Percentiles rank a stretch among this genome's conserved stretches.
Conservation (phyloP, 2,797 vertebrate genomes). For the Tolypeutes matacus region DNA sequence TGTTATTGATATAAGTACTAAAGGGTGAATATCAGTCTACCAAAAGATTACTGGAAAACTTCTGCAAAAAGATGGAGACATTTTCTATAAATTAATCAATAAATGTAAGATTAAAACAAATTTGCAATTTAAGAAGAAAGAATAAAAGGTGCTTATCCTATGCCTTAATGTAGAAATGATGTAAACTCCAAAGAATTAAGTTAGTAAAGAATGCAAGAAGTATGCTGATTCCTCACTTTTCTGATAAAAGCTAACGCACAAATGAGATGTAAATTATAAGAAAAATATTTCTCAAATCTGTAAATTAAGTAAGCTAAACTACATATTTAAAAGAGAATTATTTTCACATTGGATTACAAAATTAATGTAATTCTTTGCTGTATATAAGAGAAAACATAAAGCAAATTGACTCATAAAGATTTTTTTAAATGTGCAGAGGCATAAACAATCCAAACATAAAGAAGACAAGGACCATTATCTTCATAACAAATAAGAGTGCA, state of each 20-base stretch:
- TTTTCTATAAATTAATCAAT: not conserved
- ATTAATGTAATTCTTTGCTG: not conserved
- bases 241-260: not conserved
- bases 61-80: not conserved
- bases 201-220: not conserved
- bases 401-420: not conserved
- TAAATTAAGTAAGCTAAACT: not conserved
- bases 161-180: not conserved
- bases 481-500: not conserved
- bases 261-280: not conserved
- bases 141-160: not conserved
- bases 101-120: not conserved
- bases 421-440: not conserved
- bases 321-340: not conserved
- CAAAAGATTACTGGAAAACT: not conserved
- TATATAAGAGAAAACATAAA: not conserved
- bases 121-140: not conserved
- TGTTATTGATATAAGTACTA: not conserved
- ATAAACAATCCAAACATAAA: not conserved
- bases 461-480: not conserved
- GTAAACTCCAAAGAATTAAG: not conserved
- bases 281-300: slow-evolving; percentile 6
- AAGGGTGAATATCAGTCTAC: not conserved
- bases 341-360: not conserved
- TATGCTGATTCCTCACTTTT: not conserved